These are phyloP conservation scores for Gisinianus flammeolus DNA, from an alignment of 2,888 invertebrate genomes.

Conservation along the genomic window DNA sequence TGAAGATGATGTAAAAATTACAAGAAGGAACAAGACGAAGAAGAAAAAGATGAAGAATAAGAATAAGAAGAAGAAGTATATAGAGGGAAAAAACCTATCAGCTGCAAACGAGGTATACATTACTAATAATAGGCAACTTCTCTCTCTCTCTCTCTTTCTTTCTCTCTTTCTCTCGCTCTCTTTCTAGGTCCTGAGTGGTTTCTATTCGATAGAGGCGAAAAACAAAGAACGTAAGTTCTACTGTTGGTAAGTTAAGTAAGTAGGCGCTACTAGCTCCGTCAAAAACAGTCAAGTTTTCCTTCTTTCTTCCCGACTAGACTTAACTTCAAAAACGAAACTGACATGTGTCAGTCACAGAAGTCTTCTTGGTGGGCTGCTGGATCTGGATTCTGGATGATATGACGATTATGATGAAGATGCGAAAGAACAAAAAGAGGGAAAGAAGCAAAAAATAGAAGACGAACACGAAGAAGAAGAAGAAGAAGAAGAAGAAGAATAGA, in stretches of 20 bases:
- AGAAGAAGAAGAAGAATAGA: background rate
- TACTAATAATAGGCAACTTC: slow-evolving; percentile 38
- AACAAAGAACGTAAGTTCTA: slow-evolving; percentile 37
- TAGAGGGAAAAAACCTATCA: slow-evolving; percentile 21
- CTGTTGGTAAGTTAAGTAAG: slow-evolving; percentile 41
- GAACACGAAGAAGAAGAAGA: background rate
- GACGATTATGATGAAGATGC: slow-evolving; percentile 18
- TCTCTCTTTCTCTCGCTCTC: slow-evolving; percentile 3
- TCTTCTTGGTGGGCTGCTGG: slow-evolving; percentile 38
- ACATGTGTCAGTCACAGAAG: slow-evolving; percentile 59
- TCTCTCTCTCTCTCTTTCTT: slow-evolving; percentile 19
- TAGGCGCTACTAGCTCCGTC: slow-evolving; percentile 41
- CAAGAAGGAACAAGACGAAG: slow-evolving; percentile 12
- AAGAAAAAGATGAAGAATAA: background rate
- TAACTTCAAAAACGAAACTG: slow-evolving; percentile 47
- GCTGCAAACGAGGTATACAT: slow-evolving; percentile 37
- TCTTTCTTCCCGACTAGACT: slow-evolving; percentile 41
- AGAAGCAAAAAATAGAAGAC: background rate
- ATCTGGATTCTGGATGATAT: slow-evolving; percentile 21
- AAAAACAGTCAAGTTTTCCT: slow-evolving; percentile 43
- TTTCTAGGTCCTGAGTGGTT: slow-evolving; percentile 3
- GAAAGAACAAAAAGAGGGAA: background rate
- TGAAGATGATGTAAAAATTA: slow-evolving; percentile 39
- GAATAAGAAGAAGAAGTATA: slow-evolving; percentile 3
- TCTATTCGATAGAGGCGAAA: slow-evolving; percentile 29